Evolutionary conservation across 1,140 invertebrate species (phyloP), one percentile per base, ranked within the genome.

Genomic region (Dufourea novaeangliae): DNA sequence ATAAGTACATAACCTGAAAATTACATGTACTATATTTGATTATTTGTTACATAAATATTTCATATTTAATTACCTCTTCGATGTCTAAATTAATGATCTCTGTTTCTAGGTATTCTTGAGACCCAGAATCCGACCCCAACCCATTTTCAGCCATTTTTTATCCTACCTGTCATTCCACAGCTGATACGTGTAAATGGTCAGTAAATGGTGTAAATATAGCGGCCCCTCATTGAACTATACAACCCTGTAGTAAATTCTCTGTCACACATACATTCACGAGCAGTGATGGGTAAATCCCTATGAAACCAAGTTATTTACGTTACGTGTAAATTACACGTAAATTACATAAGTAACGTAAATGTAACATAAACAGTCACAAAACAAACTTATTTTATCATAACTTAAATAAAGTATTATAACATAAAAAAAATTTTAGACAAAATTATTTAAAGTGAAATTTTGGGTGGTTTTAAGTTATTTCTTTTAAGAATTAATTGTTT

Each of bases 111-210:
- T 95, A 95, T 85, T 95, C 95, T 54, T 94, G 94, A 74, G 94
- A 95, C 79, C 94, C 95, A 56, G 94, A 92, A 89, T 95, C 94
- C 32, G 94, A 95, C 86, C 94, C 95, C 83, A 95, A 91, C 72
- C 90, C 91, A 89, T 92, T 92, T 75, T 93, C 91, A 78, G 92
- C 91, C 92, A 93, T 93, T 87, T 91, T 82, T 92, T 87, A 73
- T 83, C 63, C 59, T 54, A 74, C 37, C 72, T 78, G 75, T 81
- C 72, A 76, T 62, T 78, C 52, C 64, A 67, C 83, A 70, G 62
- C 62, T 71, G 67, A 83, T 83, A 41, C n/a, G 61, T n/a, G 63
- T 76, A 69, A 74, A 76, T 68, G n/a, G n/a, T n/a, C n/a, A n/a
- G n/a, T n/a, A n/a, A n/a, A n/a, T n/a, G n/a, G 46, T n/a, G 63